phyloP scores from a whole-genome alignment of 2,797 vertebrate species.

The Aphelocoma californica region DNA sequence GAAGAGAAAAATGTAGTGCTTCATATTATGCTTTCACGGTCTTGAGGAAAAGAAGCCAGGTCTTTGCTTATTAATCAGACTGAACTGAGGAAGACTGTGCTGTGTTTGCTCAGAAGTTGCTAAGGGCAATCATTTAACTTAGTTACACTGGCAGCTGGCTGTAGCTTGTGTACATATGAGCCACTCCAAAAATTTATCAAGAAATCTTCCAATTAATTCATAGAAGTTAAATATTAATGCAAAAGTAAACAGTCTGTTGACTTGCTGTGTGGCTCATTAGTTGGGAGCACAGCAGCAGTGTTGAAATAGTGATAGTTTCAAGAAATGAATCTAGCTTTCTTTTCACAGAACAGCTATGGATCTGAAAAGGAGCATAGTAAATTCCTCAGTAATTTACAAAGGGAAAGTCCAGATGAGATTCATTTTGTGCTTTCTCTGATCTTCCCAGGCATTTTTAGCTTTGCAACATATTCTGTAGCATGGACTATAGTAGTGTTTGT shows the following conservation, averaged over 20 bases:
- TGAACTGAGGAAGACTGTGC: neutral
- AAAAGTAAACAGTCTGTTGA: conserved; percentile 38
- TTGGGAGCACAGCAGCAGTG: neutral
- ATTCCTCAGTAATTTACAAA: neutral
- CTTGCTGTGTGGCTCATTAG: neutral
- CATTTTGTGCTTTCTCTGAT: neutral
- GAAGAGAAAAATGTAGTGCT: neutral
- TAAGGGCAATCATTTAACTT: conserved; percentile 24
- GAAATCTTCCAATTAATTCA: conserved; percentile 51
- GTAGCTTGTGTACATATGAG: conserved; percentile 15
- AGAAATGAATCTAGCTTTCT: neutral
- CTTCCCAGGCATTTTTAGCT: neutral
- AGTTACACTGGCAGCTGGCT: conserved; percentile 12
- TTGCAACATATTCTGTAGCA: neutral
- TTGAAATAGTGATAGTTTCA: neutral
- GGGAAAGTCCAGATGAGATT: neutral
- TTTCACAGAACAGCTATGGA: neutral
- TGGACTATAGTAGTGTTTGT: neutral
- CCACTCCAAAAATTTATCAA: conserved; percentile 48
- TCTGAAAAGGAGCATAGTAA: neutral
- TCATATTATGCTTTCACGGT: neutral
- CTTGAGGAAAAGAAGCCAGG: neutral
- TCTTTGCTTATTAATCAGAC: conserved; percentile 15
- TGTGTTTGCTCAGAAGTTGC: conserved; percentile 39
- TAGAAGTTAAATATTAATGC: conserved; percentile 56